Evolutionary conservation across 2,113 vertebrate species (phyloP), one percentile per base, ranked within the genome.

Genomic region (Microcebus griseorufus): DNA sequence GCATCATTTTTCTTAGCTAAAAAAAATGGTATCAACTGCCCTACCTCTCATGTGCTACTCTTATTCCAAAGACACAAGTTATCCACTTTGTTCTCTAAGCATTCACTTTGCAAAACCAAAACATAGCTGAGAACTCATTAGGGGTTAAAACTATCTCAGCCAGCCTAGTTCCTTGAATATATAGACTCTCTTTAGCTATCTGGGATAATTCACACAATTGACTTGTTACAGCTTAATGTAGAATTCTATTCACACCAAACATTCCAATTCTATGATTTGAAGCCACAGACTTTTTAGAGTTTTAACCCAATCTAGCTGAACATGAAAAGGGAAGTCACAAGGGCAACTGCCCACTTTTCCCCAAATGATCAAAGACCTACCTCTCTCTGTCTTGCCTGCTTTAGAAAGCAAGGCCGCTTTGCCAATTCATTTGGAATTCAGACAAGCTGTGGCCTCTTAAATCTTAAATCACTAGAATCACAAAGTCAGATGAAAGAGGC

Each of bases 211-310:
- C 60, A 95, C n/a, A 48, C 34, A 80, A 53, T 2, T 93, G n/a
- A 81, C 65, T 89, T 65, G 22, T 84, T n/a, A 58, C 7, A 92
- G 83, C 58, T 95, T 83, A 55, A 84, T 53, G 70, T n/a, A 86
- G 55, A 86, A 85, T 83, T 88, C 84, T 37, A 14, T 73, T 96
- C 58, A 93, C 37, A 65, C 55, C 42, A 84, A 88, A 85, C 29
- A 34, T 32, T 88, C 83, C 64, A 83, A 48, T 53, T 37, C 39
- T 65, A 83, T 34, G n/a, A 90, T 73, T 1, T 75, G n/a, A 88
- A 88, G 70, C 20, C 58, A 48, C 3, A 78, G 69, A 73, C 20
- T 67, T 81, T 55, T 27, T 55, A 45, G 32, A 83, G 67, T n/a
- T 83, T 88, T 69, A 84, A 84, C 48, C 60, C 58, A 70, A 18